Evolutionary conservation across 2,888 invertebrate genomes (phyloP).

Genomic region (Dolichomitus sp.): DNA sequence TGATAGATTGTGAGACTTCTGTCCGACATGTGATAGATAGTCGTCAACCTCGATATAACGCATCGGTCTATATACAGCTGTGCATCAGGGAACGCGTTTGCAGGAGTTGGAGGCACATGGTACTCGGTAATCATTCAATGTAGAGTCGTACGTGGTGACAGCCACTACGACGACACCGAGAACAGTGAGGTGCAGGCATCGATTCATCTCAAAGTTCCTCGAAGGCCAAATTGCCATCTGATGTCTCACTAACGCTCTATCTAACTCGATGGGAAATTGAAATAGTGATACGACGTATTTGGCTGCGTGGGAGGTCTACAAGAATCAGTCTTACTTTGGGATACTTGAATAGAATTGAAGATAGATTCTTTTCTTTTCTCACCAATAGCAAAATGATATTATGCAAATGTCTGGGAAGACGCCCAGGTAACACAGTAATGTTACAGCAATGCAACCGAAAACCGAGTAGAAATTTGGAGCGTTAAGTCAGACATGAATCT

Average conservation of each 20-base stretch:
- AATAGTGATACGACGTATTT: background rate
- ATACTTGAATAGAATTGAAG: background rate
- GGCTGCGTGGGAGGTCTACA: background rate
- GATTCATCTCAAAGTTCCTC: slow-evolving; percentile 37
- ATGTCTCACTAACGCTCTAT: background rate
- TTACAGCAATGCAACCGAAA: no score
- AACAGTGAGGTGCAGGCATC: slow-evolving; percentile 6
- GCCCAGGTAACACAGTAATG: no score
- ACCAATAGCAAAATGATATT: background rate
- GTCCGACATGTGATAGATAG: slow-evolving; percentile 29
- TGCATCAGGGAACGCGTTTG: background rate
- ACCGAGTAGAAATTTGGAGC: no score
- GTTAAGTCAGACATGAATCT: no score
- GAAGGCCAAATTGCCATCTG: slow-evolving; percentile 3
- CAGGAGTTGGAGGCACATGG: background rate
- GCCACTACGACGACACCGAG: background rate
- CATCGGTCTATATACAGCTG: slow-evolving; percentile 11
- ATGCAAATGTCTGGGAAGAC: no score
- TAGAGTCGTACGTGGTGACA: slow-evolving; percentile 26
- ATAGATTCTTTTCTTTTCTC: background rate
- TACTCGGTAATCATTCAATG: slow-evolving; percentile 53
- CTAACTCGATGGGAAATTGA: background rate
- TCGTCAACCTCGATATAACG: slow-evolving; percentile 42
- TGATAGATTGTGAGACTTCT: slow-evolving; percentile 30
- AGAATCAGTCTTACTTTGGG: background rate